phyloP scores from a whole-genome alignment of 1,140 invertebrate genomes.

The Cydia fagiglandana region DNA sequence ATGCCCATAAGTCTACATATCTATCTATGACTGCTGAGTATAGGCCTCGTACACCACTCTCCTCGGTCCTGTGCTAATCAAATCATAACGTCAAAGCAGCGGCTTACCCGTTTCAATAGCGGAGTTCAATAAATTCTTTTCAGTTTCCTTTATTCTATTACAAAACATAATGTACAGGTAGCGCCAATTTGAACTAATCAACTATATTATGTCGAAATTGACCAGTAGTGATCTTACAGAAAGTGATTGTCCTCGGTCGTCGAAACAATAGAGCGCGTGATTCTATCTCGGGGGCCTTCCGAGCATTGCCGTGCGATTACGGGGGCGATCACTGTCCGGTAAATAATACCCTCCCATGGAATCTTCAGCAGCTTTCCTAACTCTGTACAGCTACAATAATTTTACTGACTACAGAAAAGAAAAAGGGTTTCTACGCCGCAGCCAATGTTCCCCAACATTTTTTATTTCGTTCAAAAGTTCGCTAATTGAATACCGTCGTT shows the following conservation, averaged over 20 bases:
- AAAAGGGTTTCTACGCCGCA: slow-evolving; percentile 8
- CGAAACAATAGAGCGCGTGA: slow-evolving; percentile 31
- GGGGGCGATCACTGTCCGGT: not conserved
- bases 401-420: slow-evolving; percentile 5
- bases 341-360: not conserved
- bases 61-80: no score
- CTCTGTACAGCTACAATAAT: slow-evolving; percentile 20
- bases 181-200: slow-evolving; percentile 28
- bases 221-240: slow-evolving; percentile 26
- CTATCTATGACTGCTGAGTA: no score
- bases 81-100: no score
- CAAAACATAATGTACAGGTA: slow-evolving; percentile 14
- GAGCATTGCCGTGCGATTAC: not conserved
- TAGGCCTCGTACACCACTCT: no score
- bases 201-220: slow-evolving; percentile 21
- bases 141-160: slow-evolving; percentile 10
- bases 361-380: slow-evolving; percentile 9
- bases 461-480: slow-evolving; percentile 41
- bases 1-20: no score
- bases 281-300: not conserved
- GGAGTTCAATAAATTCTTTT: not conserved
- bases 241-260: slow-evolving; percentile 29
- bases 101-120: not conserved
- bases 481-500: slow-evolving; percentile 36
- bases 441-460: slow-evolving; percentile 13